Evolutionary conservation across 2,888 invertebrate genomes (phyloP), one percentile per base, ranked within the genome.

Genomic region (Eupithecia centaureata): DNA sequence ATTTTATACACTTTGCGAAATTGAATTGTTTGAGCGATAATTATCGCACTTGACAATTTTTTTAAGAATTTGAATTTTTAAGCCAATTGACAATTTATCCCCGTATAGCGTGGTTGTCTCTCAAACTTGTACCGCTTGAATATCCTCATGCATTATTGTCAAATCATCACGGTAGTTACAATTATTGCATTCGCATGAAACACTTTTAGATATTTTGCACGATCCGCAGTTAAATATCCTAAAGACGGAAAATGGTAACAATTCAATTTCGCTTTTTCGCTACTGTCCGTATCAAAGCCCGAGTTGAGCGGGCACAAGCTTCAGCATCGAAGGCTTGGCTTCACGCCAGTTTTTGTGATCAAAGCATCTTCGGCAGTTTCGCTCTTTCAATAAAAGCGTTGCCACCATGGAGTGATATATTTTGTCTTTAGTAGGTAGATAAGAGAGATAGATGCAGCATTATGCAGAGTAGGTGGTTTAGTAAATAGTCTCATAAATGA

Each of bases 251-350:
- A 85, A 86, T 85, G 88, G 87, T 87, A 90, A 92, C 92, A 92
- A 92, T 92, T 92, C 92, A 92, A 92, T 92, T 92, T 92, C 92
- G 92, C 91, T 91, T 92, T 88, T 89, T 91, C 87, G 91, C 91
- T 91, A 86, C 77, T 83, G 84, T 86, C 83, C 79, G 82, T 89
- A 84, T 84, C 78, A 81, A 86, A 77, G 84, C 85, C 82, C 78
- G 79, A 83, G 85, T 85, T 87, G 83, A 87, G 84, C 84, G 87
- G 85, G 80, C 84, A 81, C 81, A 81, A 86, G 90, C 90, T 90
- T 91, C 83, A 84, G 87, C 89, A 84, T 85, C 84, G 82, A 82
- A 81, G 84, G 83, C 82, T 89, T 90, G 90, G 92, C 91, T 86
- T 87, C 77, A 77, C 83, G 90, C 91, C 89, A 89, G 74, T 83